Evolutionary conservation across 2,888 invertebrate genomes (phyloP), one percentile per base, ranked within the genome.

Genomic region (Pseudoips prasinana): DNA sequence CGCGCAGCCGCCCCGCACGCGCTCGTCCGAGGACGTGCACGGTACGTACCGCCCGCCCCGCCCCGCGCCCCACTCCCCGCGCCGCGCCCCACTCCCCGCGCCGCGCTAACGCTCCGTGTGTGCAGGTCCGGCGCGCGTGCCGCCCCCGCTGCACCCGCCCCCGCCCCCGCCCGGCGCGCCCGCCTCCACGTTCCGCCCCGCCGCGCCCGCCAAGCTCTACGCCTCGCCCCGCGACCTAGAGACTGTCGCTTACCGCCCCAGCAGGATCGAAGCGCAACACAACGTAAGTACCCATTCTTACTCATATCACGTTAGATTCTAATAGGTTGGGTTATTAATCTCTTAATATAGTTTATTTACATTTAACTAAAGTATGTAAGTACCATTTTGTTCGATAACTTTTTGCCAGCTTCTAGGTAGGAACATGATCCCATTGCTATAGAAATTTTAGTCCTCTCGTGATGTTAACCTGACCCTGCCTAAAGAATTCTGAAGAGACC

Each of bases 111-210:
- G 55, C 14, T 18, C 41, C 24, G 20, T 8, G n/a, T n/a, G n/a
- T 5, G 4, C 46, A 61, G 74, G 52, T 0, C 52, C 84, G 76
- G 59, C 84, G 76, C 59, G 91, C 90, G 67, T 92, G 43, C 95
- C 95, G 2, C 95, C 96, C 0, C 95, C 95, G 1, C 93, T 92
- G 39, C 94, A 94, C 79, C 94, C 95, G 6, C 96, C 96, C 22
- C 96, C 96, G 7, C 95, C 96, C 24, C 81, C 83, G 24, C 83
- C 84, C 1, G 93, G 93, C 1, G 91, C 90, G 30, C 92, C 95
- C 29, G 93, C 94, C 79, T 97, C 96, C 31, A 96, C 96, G 64
- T 98, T 98, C 89, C 94, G 96, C 58, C 98, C 98, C 1, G 36
- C 41, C 3, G 55, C 14, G 20, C 41, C 24, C 7, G 87, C 87